Evolutionary conservation across 2,888 invertebrate species (phyloP).

Genomic region (Torymus texanus): DNA sequence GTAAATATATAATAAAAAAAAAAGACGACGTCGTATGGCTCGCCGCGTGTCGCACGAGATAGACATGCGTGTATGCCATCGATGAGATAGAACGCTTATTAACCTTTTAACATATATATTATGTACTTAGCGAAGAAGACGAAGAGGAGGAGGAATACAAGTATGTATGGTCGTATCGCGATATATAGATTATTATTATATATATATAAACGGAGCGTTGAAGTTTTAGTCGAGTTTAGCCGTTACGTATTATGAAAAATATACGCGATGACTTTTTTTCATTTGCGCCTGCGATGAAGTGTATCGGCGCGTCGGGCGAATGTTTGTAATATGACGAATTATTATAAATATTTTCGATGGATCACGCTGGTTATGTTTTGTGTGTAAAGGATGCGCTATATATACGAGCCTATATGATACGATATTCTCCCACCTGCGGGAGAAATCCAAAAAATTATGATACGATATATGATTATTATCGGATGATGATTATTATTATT

Average conservation of each 20-base stretch:
- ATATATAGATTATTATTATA: slow-evolving; percentile 20
- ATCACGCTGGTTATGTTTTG: no score
- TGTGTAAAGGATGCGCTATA: no score
- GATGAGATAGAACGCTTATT: slow-evolving; percentile 46
- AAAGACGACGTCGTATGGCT: slow-evolving; percentile 8
- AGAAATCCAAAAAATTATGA: no score
- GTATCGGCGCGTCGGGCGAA: no score
- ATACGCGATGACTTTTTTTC: slow-evolving; percentile 29
- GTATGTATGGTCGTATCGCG: slow-evolving; percentile 31
- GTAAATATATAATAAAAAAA: slow-evolving; percentile 1
- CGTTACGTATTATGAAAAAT: not conserved
- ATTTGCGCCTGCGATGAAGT: not conserved
- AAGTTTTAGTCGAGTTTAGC: slow-evolving; percentile 48
- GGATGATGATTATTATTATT: no score
- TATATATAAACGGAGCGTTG: slow-evolving; percentile 17
- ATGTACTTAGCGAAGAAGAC: slow-evolving; percentile 29
- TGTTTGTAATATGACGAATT: no score
- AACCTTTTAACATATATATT: slow-evolving; percentile 44
- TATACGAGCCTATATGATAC: no score
- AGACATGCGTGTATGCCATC: not conserved
- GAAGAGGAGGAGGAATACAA: slow-evolving; percentile 2
- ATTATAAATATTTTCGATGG: no score
- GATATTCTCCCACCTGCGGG: no score
- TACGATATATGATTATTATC: no score
- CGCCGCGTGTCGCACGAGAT: not conserved